Conservation (phyloP, 2,797 vertebrate species). For the Pseudochirops cupreus region DNA sequence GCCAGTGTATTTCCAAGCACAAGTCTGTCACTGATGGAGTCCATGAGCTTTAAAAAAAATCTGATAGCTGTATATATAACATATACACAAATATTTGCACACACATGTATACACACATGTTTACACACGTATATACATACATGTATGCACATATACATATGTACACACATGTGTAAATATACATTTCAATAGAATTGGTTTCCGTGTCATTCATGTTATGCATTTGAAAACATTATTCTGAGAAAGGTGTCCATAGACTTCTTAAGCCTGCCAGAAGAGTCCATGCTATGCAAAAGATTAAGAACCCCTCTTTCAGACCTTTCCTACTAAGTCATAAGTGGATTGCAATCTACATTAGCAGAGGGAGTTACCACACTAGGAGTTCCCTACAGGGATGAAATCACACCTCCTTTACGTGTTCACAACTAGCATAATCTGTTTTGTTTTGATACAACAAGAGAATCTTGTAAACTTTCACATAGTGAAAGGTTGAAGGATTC, state of each 20-base stretch:
- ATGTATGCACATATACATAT: too few relatives aligned
- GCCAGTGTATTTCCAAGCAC: background rate
- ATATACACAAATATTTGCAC: too few relatives aligned
- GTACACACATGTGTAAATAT: too few relatives aligned
- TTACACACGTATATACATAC: too few relatives aligned
- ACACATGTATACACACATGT: too few relatives aligned
- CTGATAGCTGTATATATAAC: too few relatives aligned
- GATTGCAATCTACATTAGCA: background rate
- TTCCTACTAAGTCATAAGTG: background rate
- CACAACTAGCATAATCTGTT: background rate
- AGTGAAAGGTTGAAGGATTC: conserved; percentile 4
- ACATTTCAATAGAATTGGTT: background rate
- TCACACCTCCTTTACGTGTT: background rate
- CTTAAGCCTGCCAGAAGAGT: background rate
- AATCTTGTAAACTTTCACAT: background rate
- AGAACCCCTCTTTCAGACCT: background rate
- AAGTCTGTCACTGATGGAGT: background rate
- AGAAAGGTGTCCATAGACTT: background rate
- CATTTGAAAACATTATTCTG: background rate
- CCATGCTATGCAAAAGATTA: background rate
- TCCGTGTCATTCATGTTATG: background rate
- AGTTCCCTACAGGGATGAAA: background rate
- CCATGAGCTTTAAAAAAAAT: background rate
- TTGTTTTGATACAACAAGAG: background rate
- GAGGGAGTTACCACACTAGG: background rate